Base-by-base conservation (phyloP, 2,113 vertebrate species). In the Polypterus senegalus region DNA sequence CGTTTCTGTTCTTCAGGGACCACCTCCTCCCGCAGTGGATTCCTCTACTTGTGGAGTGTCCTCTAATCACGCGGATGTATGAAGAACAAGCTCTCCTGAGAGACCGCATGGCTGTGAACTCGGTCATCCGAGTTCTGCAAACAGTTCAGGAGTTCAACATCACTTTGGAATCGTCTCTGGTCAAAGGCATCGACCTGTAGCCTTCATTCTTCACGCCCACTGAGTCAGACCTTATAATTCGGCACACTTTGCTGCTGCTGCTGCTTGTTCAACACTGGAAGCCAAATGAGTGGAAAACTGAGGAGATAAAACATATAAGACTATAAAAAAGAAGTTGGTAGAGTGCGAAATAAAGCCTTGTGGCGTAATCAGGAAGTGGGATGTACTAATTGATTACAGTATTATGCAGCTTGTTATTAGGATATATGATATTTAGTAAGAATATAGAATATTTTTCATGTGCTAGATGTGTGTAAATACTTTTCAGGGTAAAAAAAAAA, bases 181-280 rank as follows among this genome's bases (percentile, higher is more conserved):
- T 94, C 66, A 99, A 97, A 83, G 93, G 94, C 61, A 87, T 99
- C 54, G 90, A 95, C 52, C 89, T 98, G 75, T 98, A 90, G 85
- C 80, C 65, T 62, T 66, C 46, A 52, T 62, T 54, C 57, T 69
- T 63, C 58, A 60, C 74, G 64, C 69, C 43, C 51, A 4, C 54
- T 5, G 43, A 5, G 9, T 45, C 58, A 11, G 48, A 47, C 8
- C 10, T 11, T 53, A 48, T 48, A 46, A 45, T 47, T 65, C 57
- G 56, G 59, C 48, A 7, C 3, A n/a, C 60, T 5, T n/a, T 45
- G 51, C 27, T 27, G 27, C n/a, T 45, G 51, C n/a, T 27, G 54
- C 53, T 49, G 66, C 67, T 62, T 75, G 71, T 54, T 65, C 69
- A 64, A 69, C 77, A 63, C 77, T 76, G 72, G 49, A 70, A 53